Conservation (phyloP, 2,113 vertebrate species). For the Orientallactaga bullata region DNA sequence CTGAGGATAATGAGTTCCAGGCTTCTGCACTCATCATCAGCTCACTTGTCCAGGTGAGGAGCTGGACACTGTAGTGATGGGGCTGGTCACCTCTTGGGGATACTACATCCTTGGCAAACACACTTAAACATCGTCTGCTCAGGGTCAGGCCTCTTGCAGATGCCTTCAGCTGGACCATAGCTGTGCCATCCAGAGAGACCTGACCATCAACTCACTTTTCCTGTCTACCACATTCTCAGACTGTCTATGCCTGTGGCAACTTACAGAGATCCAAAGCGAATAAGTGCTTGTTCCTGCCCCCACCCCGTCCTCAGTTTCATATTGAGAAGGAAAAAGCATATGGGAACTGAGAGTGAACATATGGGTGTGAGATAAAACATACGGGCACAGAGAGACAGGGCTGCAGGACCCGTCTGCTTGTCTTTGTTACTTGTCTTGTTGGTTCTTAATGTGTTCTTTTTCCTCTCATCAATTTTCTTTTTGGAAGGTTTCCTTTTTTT, state of each 20-base stretch:
- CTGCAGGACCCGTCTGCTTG: conserved; percentile 47
- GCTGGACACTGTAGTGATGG: neutral
- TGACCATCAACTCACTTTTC: neutral
- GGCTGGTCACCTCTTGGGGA: neutral
- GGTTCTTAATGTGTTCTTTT: conserved; percentile 58
- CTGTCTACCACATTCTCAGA: neutral
- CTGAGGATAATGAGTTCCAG: neutral
- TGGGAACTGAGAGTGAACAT: conserved; percentile 82
- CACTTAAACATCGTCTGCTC: neutral
- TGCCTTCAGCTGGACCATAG: neutral
- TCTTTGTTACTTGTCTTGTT: conserved; percentile 62
- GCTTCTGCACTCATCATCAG: neutral
- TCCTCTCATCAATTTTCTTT: conserved; percentile 58
- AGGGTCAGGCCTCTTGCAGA: neutral
- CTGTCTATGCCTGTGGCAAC: neutral
- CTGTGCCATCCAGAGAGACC: neutral
- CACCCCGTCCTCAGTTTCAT: neutral
- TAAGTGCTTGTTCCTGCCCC: neutral
- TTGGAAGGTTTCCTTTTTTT: neutral
- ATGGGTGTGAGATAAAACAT: conserved; percentile 82
- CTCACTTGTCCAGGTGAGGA: neutral
- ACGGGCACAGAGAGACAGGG: conserved; percentile 63
- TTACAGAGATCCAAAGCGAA: conserved; percentile 21
- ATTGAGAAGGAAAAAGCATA: conserved; percentile 68
- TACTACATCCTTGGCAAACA: neutral